These are phyloP conservation scores for Hystrix brachyura DNA, from an alignment of 2,113 vertebrate genomes.

Conservation along the genomic window DNA sequence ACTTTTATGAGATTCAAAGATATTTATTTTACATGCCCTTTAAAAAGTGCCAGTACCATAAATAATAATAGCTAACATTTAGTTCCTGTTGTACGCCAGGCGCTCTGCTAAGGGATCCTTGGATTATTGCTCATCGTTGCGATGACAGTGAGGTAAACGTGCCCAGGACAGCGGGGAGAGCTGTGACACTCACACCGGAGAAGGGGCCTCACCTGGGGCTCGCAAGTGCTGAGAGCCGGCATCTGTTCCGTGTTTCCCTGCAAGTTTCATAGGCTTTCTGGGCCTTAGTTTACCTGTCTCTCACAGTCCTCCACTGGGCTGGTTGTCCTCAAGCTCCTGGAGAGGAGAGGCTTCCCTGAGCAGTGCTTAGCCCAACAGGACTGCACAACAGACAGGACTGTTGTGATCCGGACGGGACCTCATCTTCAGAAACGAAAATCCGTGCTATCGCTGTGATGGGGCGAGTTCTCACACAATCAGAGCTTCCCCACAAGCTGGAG, in stretches of 20 bases:
- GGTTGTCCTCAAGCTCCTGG: background rate
- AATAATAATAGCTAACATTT: conserved; percentile 69
- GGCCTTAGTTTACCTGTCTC: background rate
- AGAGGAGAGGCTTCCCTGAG: background rate
- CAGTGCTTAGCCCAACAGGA: background rate
- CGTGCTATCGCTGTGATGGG: background rate
- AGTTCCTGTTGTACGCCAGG: background rate
- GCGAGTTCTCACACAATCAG: background rate
- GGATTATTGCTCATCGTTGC: background rate
- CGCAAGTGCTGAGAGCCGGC: background rate
- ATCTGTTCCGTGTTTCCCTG: background rate
- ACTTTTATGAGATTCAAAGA: conserved; percentile 66
- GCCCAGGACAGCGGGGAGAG: background rate
- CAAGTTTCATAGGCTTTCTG: background rate
- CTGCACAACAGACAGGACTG: background rate
- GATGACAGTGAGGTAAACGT: background rate
- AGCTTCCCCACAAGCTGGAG: background rate
- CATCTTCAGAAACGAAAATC: background rate
- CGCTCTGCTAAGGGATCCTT: background rate
- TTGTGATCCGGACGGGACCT: background rate
- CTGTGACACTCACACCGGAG: too few relatives aligned
- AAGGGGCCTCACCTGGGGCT: background rate
- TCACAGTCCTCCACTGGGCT: background rate
- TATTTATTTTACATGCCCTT: conserved; percentile 74
- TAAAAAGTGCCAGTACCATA: conserved; percentile 59